Conservation (phyloP, 2,113 vertebrate genomes). For the Aptenodytes patagonicus region DNA sequence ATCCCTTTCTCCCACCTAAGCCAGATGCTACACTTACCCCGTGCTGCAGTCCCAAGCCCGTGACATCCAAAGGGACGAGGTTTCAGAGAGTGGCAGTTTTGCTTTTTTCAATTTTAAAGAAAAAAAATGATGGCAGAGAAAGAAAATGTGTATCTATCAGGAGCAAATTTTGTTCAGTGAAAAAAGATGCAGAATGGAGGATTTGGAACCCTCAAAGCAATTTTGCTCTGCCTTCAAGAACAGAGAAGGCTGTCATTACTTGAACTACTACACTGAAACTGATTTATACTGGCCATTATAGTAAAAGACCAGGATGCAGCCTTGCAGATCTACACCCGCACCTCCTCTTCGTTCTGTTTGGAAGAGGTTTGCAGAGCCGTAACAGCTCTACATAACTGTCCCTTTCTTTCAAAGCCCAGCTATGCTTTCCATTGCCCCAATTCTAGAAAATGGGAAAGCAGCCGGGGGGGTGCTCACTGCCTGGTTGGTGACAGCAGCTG, state of each 20-base stretch:
- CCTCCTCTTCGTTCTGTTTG: background rate
- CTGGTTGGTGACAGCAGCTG: too few species aligned
- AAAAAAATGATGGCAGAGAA: background rate
- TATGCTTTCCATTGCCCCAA: background rate
- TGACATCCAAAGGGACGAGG: background rate
- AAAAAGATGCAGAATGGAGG: background rate
- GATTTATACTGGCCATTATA: background rate
- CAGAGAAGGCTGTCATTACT: background rate
- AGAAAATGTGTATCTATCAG: background rate
- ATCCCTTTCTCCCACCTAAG: background rate
- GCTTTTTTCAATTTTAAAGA: background rate
- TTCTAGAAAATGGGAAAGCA: background rate
- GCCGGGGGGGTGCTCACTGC: accelerated
- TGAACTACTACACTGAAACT: background rate
- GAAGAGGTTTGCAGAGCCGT: background rate
- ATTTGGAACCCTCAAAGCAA: background rate
- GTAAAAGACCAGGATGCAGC: background rate
- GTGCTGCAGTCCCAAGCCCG: background rate
- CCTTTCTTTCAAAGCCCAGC: background rate
- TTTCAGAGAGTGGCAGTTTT: background rate
- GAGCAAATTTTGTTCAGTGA: background rate
- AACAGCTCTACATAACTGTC: background rate
- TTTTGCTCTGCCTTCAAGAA: background rate
- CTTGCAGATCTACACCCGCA: background rate
- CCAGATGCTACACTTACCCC: background rate